Evolutionary conservation across 2,888 invertebrate species (phyloP).

Genomic region (Drosophila pegasa): DNA sequence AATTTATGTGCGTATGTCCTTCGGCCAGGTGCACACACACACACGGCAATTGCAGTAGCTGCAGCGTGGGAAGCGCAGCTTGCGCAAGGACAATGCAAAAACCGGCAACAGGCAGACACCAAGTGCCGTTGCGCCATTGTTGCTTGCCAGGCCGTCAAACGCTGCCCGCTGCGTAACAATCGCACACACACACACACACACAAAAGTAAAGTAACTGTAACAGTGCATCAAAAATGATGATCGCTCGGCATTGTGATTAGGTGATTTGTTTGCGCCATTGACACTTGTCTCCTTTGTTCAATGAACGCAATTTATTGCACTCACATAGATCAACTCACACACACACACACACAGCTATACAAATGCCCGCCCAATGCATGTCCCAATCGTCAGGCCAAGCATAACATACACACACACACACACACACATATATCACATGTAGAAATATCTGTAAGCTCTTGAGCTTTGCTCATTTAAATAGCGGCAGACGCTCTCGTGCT

Average conservation of each 20-base stretch:
- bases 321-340: constrained; percentile 43
- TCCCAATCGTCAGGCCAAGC: constrained; percentile 69
- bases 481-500: constrained; percentile 59
- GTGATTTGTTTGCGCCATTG: constrained; percentile 44
- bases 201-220: constrained; percentile 57
- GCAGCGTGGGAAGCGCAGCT: constrained; percentile 77
- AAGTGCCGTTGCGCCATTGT: constrained; percentile 74
- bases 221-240: constrained; percentile 48
- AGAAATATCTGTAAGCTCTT: constrained; percentile 30
- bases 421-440: background rate
- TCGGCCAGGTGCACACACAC: constrained; percentile 62
- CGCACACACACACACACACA: constrained; percentile 22
- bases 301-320: constrained; percentile 65
- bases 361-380: constrained; percentile 71
- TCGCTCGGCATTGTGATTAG: constrained; percentile 48
- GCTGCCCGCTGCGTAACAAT: constrained; percentile 70
- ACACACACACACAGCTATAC: constrained; percentile 2
- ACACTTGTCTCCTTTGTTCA: constrained; percentile 55
- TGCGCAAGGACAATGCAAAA: constrained; percentile 77
- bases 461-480: constrained; percentile 71
- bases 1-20: constrained; percentile 20
- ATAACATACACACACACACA: constrained; percentile 39
- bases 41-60: constrained; percentile 7
- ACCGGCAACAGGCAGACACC: constrained; percentile 28
- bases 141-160: constrained; percentile 24